Evolutionary conservation across 2,888 invertebrate species (phyloP), one percentile per base, ranked within the genome.

Genomic region (Ormyrus thymus): DNA sequence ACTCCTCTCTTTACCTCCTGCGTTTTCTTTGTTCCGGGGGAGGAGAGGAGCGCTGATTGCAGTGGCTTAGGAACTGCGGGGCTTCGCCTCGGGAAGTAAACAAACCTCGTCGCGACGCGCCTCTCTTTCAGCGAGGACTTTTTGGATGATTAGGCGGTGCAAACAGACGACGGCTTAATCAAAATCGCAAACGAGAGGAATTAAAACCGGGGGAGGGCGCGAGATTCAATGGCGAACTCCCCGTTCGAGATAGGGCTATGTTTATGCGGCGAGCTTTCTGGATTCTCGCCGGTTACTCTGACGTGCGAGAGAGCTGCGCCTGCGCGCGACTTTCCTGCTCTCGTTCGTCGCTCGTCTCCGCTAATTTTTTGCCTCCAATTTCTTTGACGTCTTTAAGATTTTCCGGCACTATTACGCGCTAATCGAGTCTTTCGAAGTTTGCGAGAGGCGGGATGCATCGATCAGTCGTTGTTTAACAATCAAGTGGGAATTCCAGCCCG

Each of bases 11-110:
- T 48, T 69, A 46, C 11, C 48, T 46, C 13, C 50, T 50, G 51
- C 71, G 13, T 51, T 43, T 43, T 51, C 59, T 50, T 59, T 59
- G 13, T 61, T 15, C 56, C 58, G 48, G 48, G 8, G 29, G 29
- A 29, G 29, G 29, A 29, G 29, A 29, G 29, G 29, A 29, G 43
- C 55, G 48, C 11, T 55, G 73, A 72, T 78, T 78, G 29, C 72
- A 51, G 56, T n/a, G 59, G 61, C 66, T 72, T 29, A 62, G 50
- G 29, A 61, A 56, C 62, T 56, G 56, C 72, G 46, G 53, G 58
- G 73, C 59, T 69, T 69, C 64, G 51, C 48, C 9, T 79, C 81
- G 81, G 81, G 79, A 83, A 77, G 80, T 83, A 83, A 82, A 83
- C 83, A 84, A 71, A 74, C 51, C 29, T 29, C 72, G 53, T 11